phyloP scores from a whole-genome alignment of 2,888 invertebrate species.

The Caenorhabditis wallacei region DNA sequence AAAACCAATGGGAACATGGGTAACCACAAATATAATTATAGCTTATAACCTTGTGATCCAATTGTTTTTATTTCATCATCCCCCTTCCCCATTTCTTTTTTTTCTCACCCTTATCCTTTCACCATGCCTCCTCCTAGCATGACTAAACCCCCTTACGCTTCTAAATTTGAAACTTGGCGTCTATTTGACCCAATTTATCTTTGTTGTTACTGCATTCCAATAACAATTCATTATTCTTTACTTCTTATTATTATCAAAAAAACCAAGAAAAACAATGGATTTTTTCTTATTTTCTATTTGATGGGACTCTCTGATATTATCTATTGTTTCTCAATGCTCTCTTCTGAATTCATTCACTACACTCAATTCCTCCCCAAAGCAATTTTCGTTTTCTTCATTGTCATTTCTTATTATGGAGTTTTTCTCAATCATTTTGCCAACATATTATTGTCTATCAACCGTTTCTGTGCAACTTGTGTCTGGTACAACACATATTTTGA shows the following conservation, averaged over 20 bases:
- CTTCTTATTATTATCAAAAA: conserved; percentile 33
- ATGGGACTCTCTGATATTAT: conserved; percentile 29
- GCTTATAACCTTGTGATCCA: background rate
- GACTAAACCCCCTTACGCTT: too few relatives aligned
- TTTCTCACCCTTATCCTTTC: background rate
- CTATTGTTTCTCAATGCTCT: conserved; percentile 27
- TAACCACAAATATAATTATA: background rate
- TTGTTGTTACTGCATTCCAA: conserved; percentile 31
- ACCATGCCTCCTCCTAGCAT: background rate
- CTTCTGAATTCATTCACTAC: conserved; percentile 25
- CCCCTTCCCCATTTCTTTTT: background rate
- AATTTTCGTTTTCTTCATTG: conserved; percentile 28
- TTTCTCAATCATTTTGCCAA: conserved; percentile 50
- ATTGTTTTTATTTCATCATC: background rate
- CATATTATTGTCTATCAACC: conserved; percentile 24
- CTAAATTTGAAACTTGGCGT: conserved; percentile 40
- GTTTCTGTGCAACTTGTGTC: conserved; percentile 44
- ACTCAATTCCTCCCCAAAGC: conserved; percentile 17
- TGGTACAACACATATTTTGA: conserved; percentile 46
- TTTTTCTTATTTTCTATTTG: conserved; percentile 39
- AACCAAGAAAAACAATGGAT: conserved; percentile 11
- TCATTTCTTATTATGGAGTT: conserved; percentile 37
- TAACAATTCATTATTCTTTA: conserved; percentile 31
- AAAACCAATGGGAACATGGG: too few relatives aligned
- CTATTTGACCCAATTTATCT: conserved; percentile 47